A percentile compares a stretch with the other conserved stretches of the same genome.
Conservation (phyloP, 2,888 invertebrate genomes). For the Amphiduros pacificus region DNA sequence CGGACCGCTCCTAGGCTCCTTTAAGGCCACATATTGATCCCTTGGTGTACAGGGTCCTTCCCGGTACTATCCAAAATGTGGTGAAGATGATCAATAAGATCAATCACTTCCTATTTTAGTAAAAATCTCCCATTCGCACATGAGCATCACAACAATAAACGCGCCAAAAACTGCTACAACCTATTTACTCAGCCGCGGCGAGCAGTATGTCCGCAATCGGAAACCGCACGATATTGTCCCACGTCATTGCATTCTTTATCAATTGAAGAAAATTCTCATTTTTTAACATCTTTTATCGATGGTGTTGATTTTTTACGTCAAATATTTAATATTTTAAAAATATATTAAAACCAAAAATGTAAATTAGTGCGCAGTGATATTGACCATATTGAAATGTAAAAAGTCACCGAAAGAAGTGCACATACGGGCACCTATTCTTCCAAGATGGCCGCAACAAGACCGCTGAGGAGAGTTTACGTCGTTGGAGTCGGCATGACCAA, state of each 20-base stretch:
- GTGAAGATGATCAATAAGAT: too few species aligned
- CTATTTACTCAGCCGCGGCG: constrained; percentile 17
- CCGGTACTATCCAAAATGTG: too few species aligned
- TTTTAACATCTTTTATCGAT: too few species aligned
- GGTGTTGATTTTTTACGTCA: too few species aligned
- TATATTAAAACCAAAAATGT: too few species aligned
- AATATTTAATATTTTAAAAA: too few species aligned
- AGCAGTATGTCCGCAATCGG: constrained; percentile 9
- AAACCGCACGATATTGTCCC: too few species aligned
- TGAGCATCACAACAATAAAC: constrained; percentile 19
- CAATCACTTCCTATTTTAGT: too few species aligned
- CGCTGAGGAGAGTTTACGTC: constrained; percentile 82
- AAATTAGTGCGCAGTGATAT: constrained; percentile 19
- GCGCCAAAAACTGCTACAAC: constrained; percentile 15
- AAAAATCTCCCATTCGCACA: too few species aligned
- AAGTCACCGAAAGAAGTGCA: constrained; percentile 8
- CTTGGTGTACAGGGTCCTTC: too few species aligned
- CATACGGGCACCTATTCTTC: constrained; percentile 9
- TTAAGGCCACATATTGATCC: constrained; percentile 2
- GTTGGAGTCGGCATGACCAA: constrained; percentile 98
- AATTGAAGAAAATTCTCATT: too few species aligned
- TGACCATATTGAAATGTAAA: not conserved
- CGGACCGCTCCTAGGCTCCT: not conserved
- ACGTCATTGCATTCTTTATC: too few species aligned
- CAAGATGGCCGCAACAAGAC: constrained; percentile 26